phyloP scores from a whole-genome alignment of 2,113 vertebrate species.

The Eubucco bourcierii region DNA sequence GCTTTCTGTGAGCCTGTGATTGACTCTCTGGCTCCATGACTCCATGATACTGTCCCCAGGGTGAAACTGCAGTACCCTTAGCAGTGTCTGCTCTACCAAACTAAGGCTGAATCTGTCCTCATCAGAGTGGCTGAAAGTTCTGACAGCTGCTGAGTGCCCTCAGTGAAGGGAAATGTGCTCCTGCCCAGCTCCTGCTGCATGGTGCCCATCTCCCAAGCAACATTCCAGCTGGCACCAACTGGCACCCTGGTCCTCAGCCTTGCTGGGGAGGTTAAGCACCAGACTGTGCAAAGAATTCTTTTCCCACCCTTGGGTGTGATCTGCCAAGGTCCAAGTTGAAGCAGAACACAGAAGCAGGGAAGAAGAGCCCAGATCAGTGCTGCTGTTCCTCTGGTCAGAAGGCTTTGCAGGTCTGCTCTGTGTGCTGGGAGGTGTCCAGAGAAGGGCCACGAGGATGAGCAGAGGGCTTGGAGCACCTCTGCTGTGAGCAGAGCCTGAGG shows the following conservation, averaged over 20 bases:
- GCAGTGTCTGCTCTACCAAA: background rate
- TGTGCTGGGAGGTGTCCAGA: too few species aligned
- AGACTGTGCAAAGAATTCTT: conserved; percentile 9
- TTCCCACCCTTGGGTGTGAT: background rate
- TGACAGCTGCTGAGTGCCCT: background rate
- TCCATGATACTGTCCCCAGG: background rate
- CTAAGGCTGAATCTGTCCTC: background rate
- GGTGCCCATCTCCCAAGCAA: background rate
- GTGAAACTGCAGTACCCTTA: background rate
- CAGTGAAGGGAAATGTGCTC: background rate
- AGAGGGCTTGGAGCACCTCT: too few species aligned
- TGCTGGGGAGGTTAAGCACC: background rate
- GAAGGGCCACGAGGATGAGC: too few species aligned
- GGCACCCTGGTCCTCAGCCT: background rate
- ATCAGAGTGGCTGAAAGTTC: background rate
- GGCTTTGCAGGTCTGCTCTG: too few species aligned
- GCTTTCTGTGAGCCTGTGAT: too few species aligned
- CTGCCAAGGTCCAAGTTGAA: conserved; percentile 5
- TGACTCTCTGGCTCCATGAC: too few species aligned
- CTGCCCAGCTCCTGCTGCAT: background rate
- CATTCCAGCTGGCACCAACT: background rate
- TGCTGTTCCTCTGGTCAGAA: too few species aligned
- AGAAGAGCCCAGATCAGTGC: background rate
- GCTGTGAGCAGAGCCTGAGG: too few species aligned
- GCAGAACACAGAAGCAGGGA: background rate